These are phyloP conservation scores for Epinotia demarniana DNA, from an alignment of 2,888 invertebrate genomes.

Conservation along the genomic window DNA sequence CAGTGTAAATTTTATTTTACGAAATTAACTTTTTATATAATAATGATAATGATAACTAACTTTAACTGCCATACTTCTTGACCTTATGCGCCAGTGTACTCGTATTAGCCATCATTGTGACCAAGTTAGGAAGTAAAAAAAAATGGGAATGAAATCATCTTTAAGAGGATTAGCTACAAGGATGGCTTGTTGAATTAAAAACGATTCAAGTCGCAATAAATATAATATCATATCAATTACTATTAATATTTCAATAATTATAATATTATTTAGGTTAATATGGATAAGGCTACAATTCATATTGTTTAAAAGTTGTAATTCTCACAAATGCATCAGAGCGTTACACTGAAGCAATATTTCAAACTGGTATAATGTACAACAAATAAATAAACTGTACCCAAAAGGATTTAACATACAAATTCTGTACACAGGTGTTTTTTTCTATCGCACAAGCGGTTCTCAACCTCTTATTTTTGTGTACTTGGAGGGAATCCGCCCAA, in stretches of 20 bases:
- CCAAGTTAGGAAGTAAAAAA: too few species aligned
- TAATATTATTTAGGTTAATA: constrained; percentile 73
- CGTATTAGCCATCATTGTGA: too few species aligned
- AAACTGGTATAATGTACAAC: background rate
- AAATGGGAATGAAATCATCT: too few species aligned
- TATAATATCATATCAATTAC: constrained; percentile 80
- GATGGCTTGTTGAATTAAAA: background rate
- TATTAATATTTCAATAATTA: constrained; percentile 63
- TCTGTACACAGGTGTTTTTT: too few species aligned
- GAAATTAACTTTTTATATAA: too few species aligned
- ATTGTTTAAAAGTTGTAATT: constrained; percentile 66
- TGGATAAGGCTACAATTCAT: constrained; percentile 79
- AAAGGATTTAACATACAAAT: background rate
- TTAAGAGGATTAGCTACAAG: background rate
- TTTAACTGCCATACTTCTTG: too few species aligned
- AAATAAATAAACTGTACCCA: background rate
- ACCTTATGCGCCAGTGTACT: too few species aligned
- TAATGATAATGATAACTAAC: too few species aligned
- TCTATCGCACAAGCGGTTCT: too few species aligned
- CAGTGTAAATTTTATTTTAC: too few species aligned
- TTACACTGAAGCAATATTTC: background rate
- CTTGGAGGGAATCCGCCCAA: too few species aligned
- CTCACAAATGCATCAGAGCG: constrained; percentile 59
- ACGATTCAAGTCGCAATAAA: constrained; percentile 69
- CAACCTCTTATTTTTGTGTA: too few species aligned